These are phyloP conservation scores for Deroplatys truncata DNA, from an alignment of 2,888 invertebrate genomes.

Conservation along the genomic window DNA sequence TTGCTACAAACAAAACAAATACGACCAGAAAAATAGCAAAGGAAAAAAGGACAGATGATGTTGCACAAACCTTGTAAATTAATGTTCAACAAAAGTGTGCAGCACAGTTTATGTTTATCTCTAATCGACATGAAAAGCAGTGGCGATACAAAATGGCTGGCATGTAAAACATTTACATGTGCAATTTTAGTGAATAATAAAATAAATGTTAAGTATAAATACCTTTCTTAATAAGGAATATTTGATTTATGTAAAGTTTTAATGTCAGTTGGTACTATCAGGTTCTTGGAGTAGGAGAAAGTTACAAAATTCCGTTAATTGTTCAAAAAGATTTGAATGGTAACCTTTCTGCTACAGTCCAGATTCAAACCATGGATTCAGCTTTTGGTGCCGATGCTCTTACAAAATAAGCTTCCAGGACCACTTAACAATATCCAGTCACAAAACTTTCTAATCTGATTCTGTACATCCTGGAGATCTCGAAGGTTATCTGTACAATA, in stretches of 20 bases:
- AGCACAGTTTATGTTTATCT: not conserved
- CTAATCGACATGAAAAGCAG: not conserved
- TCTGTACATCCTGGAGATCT: too few relatives aligned
- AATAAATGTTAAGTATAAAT: not conserved
- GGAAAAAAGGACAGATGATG: not conserved
- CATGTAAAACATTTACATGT: not conserved
- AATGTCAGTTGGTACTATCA: not conserved
- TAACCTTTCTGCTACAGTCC: too few relatives aligned
- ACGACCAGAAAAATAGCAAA: not conserved
- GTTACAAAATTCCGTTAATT: too few relatives aligned
- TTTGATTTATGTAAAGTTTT: not conserved
- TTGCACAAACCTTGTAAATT: not conserved
- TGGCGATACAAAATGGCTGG: not conserved
- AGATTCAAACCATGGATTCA: too few relatives aligned
- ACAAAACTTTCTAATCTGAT: too few relatives aligned
- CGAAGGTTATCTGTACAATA: too few relatives aligned
- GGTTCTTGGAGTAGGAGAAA: not conserved
- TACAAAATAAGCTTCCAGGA: too few relatives aligned
- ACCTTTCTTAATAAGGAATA: not conserved
- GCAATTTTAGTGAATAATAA: not conserved
- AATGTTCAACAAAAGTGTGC: not conserved
- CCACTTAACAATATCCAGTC: too few relatives aligned
- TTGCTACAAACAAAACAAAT: not conserved
- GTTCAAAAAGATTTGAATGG: too few relatives aligned
- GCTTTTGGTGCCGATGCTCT: too few relatives aligned